Evolutionary conservation across 53 echinoderm and acorn worm species (phyloP).

Genomic region (Apostichopus leukothele): DNA sequence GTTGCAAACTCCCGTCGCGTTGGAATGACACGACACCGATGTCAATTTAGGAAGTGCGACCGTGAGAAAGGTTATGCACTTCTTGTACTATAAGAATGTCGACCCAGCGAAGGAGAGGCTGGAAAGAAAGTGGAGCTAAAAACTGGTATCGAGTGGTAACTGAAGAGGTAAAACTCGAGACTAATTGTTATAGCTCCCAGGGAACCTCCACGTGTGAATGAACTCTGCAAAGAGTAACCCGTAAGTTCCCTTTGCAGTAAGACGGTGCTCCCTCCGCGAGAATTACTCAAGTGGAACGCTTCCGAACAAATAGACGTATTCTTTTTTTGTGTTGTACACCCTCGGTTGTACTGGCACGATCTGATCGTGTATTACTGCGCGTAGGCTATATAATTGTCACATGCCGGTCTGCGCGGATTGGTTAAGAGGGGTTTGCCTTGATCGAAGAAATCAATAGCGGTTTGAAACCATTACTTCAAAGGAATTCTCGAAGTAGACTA

Average conservation of each 20-base stretch:
- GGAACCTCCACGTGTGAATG: neutral
- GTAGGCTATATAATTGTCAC: neutral
- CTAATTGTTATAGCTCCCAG: constrained; percentile 22
- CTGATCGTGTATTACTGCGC: neutral
- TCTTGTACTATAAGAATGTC: neutral
- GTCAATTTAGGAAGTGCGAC: constrained; percentile 20
- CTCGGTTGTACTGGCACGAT: neutral
- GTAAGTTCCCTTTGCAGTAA: neutral
- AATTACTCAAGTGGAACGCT: neutral
- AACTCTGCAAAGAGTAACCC: neutral
- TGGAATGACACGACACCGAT: constrained; percentile 28
- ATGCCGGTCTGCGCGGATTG: neutral
- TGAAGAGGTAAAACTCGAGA: neutral
- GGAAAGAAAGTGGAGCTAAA: neutral
- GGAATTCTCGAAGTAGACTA: neutral
- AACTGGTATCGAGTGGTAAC: neutral
- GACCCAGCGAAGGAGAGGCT: neutral
- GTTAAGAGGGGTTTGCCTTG: neutral
- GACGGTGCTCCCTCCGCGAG: neutral
- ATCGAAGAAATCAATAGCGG: neutral
- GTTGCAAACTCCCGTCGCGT: constrained; percentile 9
- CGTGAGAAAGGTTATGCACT: constrained; percentile 11
- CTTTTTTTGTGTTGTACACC: neutral
- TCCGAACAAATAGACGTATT: neutral
- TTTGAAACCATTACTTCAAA: neutral